Conservation (phyloP, 2,888 invertebrate species). For the Tridacna crocea region DNA sequence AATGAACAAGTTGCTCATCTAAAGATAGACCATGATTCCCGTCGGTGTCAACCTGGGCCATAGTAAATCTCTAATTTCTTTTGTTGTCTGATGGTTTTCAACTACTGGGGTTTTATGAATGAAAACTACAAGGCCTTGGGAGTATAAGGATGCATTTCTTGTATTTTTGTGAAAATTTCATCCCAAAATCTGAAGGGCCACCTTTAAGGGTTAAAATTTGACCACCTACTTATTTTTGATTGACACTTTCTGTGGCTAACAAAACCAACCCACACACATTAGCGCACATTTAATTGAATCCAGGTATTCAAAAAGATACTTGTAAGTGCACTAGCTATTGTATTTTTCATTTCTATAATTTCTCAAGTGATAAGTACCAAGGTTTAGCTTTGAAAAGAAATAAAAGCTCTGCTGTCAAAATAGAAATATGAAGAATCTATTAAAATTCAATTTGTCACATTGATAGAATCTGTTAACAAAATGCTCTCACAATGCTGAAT, state of each 20-base stretch:
- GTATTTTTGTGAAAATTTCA: no score
- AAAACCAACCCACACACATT: not conserved
- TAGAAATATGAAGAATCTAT: constrained; percentile 20
- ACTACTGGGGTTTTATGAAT: no score
- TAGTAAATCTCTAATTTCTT: no score
- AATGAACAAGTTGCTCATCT: no score
- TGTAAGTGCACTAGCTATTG: constrained; percentile 1
- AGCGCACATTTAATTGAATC: constrained; percentile 5
- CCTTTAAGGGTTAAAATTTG: not conserved
- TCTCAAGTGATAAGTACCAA: constrained; percentile 22
- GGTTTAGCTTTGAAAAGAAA: constrained; percentile 4
- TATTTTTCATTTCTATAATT: constrained; percentile 14
- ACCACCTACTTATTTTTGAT: not conserved
- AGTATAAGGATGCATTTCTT: no score
- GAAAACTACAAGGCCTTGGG: no score
- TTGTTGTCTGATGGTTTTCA: no score
- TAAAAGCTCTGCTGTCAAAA: constrained; percentile 15
- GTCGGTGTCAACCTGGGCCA: no score
- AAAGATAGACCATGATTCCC: no score
- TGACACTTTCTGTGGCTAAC: not conserved
- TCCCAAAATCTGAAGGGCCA: no score
- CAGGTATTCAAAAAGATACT: constrained; percentile 3
- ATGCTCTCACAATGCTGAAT: no score
- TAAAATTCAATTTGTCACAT: constrained; percentile 15
- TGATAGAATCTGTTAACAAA: not conserved